These are phyloP conservation scores for Drosophila histrio DNA, from an alignment of 2,888 invertebrate genomes.

Conservation along the genomic window DNA sequence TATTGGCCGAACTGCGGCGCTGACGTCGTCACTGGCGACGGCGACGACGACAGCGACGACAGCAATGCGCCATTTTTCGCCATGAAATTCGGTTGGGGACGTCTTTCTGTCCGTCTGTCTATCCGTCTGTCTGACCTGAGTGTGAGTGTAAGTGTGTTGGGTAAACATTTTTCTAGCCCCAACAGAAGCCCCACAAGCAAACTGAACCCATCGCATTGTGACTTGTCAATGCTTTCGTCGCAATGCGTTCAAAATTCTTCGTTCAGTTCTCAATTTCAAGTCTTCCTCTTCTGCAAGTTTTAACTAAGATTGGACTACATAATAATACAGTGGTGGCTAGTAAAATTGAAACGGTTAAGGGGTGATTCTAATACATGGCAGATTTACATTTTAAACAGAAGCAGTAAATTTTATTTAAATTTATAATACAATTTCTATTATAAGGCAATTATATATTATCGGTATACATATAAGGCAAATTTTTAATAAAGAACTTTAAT, in stretches of 20 bases:
- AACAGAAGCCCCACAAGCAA: conserved; percentile 62
- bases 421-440: no score
- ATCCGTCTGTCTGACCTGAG: background rate
- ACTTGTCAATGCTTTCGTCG: conserved; percentile 39
- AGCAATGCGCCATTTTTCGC: conserved; percentile 82
- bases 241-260: conserved; percentile 47
- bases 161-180: conserved; percentile 59
- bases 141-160: conserved; percentile 49
- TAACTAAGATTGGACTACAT: background rate
- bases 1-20: conserved; percentile 35
- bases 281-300: background rate
- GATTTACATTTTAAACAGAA: background rate
- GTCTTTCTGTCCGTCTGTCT: conserved; percentile 29
- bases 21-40: conserved; percentile 44
- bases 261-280: conserved; percentile 22
- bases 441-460: no score
- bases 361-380: background rate
- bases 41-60: conserved; percentile 66
- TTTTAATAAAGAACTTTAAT: no score
- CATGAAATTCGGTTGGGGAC: conserved; percentile 68
- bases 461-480: no score
- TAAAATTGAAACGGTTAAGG: background rate
- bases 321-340: background rate
- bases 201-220: conserved; percentile 2
- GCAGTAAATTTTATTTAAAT: no score